Evolutionary conservation across 2,888 invertebrate genomes (phyloP), one percentile per base, ranked within the genome.

Genomic region (Tinea semifulvella): DNA sequence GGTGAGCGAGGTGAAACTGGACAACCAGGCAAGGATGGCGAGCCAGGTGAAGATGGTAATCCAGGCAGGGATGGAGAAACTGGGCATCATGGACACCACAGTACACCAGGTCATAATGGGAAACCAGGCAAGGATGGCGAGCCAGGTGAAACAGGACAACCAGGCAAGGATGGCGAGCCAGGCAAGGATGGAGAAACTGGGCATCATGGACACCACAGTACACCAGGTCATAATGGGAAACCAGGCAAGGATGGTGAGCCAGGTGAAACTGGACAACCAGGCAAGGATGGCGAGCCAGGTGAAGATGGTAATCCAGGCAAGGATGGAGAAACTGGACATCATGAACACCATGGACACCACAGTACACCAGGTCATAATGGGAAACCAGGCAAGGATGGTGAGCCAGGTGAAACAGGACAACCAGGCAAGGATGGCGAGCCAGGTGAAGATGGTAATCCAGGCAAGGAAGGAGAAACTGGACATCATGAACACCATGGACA

Each of bases 111-210:
- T 11, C 17, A 17, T 11, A 1, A 10, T 3, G 8, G 18, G 7
- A 42, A 13, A 1, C 26, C 42, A 46, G 43, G 19, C 2, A 7
- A 27, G 2, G 39, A 25, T 10, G 19, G 17, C 1, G 25, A 36
- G 38, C 40, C 44, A 35, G 35, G 19, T 2, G 13, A 44, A 2
- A 31, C 39, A 18, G 25, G 11, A 8, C 16, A 20, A 18, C 47
- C 44, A 36, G 44, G 42, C 22, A 7, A 5, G 5, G 6, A 5
- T 6, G 22, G 22, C 6, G 22, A 22, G 8, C 22, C 22, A 22
- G 22, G 22, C 22, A 8, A 22, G 8, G 8, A 22, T 22, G 22
- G 8, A 22, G 22, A 22, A n/a, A n/a, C n/a, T n/a, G n/a, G n/a
- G n/a, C n/a, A n/a, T n/a, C n/a, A n/a, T n/a, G n/a, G n/a, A n/a